Evolutionary conservation across 2,888 invertebrate species (phyloP).

Genomic region (Mimumesa dahlbomi): DNA sequence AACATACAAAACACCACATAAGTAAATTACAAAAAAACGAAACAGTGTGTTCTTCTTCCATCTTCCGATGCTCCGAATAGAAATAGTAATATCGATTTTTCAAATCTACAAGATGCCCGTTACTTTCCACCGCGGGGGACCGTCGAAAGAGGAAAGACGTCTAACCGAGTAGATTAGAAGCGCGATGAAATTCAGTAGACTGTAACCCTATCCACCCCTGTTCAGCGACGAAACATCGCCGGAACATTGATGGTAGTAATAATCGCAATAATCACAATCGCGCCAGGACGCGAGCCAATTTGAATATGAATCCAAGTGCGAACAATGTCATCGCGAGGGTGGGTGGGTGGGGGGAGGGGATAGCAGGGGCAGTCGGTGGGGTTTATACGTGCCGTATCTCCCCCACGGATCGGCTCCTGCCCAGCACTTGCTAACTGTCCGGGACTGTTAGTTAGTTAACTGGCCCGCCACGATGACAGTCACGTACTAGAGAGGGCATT

Average conservation of each 20-base stretch:
- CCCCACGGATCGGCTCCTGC: constrained; percentile 77
- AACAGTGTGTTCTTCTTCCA: too few relatives aligned
- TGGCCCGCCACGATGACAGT: constrained; percentile 79
- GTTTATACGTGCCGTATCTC: constrained; percentile 79
- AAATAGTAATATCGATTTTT: too few relatives aligned
- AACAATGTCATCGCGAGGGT: constrained; percentile 77
- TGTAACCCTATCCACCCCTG: constrained; percentile 30
- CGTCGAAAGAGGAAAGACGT: not conserved
- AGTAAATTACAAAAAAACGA: too few relatives aligned
- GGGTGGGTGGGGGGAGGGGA: constrained; percentile 39
- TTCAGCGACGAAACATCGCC: constrained; percentile 63
- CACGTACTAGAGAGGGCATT: constrained; percentile 77
- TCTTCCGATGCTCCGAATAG: too few relatives aligned
- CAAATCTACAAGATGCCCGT: too few relatives aligned
- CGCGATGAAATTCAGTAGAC: constrained; percentile 48
- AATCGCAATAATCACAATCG: constrained; percentile 78
- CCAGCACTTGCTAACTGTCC: constrained; percentile 75
- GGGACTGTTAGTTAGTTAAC: constrained; percentile 79
- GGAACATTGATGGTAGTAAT: constrained; percentile 75
- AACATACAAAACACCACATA: too few relatives aligned
- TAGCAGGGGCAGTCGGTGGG: constrained; percentile 37
- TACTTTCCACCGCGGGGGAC: too few relatives aligned
- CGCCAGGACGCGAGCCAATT: constrained; percentile 75
- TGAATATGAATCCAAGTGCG: constrained; percentile 80
- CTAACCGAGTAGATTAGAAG: constrained; percentile 19